These are phyloP conservation scores for Percopsis transmontana DNA, from an alignment of 2,113 vertebrate species.

Conservation along the genomic window DNA sequence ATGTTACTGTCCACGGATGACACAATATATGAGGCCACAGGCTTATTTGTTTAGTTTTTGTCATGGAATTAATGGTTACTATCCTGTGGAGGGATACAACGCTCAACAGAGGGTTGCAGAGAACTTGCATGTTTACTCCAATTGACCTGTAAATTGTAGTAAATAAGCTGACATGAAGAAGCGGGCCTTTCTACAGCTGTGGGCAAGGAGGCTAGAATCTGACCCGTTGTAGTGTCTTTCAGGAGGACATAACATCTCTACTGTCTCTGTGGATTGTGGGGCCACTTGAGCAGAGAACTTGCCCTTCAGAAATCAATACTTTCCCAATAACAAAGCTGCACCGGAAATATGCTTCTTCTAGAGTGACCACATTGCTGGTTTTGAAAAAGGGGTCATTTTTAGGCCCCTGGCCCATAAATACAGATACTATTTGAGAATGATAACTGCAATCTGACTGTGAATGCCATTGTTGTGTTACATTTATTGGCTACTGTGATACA, in stretches of 20 bases:
- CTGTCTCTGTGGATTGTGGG: too few relatives aligned
- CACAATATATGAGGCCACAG: conserved; percentile 62
- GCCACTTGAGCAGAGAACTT: too few relatives aligned
- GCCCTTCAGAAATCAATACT: too few relatives aligned
- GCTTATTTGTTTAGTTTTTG: conserved; percentile 74
- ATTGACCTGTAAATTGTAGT: conserved; percentile 11
- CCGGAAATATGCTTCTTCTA: too few relatives aligned
- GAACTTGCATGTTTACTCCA: conserved; percentile 24
- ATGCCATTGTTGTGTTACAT: background rate
- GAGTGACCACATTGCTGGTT: too few relatives aligned
- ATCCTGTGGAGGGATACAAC: conserved; percentile 48
- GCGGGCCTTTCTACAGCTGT: too few relatives aligned
- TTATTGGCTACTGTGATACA: background rate
- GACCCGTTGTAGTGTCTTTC: conserved; percentile 15
- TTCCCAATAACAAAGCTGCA: too few relatives aligned
- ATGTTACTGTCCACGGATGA: conserved; percentile 53
- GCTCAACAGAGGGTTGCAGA: conserved; percentile 38
- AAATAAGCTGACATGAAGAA: too few relatives aligned
- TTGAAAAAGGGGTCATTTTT: too few relatives aligned
- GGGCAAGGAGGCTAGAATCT: background rate
- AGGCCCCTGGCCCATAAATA: too few relatives aligned
- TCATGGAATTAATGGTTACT: conserved; percentile 72
- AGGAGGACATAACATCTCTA: background rate
- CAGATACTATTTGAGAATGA: too few relatives aligned
- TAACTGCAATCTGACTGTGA: too few relatives aligned